phyloP scores from a whole-genome alignment of 2,888 invertebrate genomes.

The Archips xylosteana region DNA sequence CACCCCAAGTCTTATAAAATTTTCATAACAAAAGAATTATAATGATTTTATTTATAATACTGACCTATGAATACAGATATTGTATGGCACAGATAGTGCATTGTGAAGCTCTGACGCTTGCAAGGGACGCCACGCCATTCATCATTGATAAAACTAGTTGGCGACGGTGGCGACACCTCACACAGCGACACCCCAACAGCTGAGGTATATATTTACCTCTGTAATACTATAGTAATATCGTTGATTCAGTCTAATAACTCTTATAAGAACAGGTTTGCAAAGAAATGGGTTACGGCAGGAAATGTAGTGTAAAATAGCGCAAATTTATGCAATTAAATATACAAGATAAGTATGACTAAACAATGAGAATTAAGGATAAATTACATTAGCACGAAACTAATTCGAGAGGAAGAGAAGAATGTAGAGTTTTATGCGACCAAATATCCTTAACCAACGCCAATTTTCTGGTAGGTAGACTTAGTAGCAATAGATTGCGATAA shows the following conservation, averaged over 20 bases:
- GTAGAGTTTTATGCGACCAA: not conserved
- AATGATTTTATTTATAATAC: constrained; percentile 19
- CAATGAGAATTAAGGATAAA: not conserved
- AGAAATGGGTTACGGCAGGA: constrained; percentile 3
- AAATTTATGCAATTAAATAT: not conserved
- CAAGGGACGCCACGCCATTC: constrained; percentile 54
- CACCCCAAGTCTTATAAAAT: constrained; percentile 2
- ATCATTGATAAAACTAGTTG: constrained; percentile 76
- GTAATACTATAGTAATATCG: constrained; percentile 4
- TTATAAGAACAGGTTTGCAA: constrained; percentile 24
- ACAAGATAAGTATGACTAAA: not conserved
- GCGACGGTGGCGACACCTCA: constrained; percentile 69
- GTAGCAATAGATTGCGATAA: no score
- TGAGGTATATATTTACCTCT: not conserved
- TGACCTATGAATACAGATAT: constrained; percentile 34
- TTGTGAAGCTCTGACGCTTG: constrained; percentile 30
- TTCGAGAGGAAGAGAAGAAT: not conserved
- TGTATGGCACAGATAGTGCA: constrained; percentile 22
- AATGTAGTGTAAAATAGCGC: not conserved
- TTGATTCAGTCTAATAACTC: constrained; percentile 27
- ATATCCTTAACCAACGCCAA: no score
- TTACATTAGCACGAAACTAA: not conserved
- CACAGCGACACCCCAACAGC: constrained; percentile 51
- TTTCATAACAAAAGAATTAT: constrained; percentile 32
- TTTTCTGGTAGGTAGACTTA: no score